Conservation (phyloP, 2,113 vertebrate species). For the Okapia johnstoni region DNA sequence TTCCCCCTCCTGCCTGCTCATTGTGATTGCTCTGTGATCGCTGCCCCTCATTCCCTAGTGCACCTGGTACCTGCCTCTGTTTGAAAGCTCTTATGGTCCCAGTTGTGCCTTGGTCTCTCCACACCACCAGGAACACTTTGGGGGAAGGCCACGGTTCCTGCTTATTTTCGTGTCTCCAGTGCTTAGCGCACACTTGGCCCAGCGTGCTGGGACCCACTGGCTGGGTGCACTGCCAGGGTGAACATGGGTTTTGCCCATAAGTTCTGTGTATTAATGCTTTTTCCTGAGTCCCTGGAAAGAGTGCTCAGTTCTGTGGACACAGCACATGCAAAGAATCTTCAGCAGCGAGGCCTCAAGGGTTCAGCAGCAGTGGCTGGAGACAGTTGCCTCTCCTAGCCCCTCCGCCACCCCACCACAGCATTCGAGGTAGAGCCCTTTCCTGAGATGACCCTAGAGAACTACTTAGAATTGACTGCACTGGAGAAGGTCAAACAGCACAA, state of each 20-base stretch:
- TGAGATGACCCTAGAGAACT: background rate
- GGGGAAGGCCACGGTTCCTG: background rate
- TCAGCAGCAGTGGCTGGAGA: background rate
- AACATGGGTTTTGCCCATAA: background rate
- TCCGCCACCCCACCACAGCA: background rate
- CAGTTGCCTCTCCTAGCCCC: background rate
- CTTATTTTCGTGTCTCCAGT: background rate
- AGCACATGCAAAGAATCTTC: background rate
- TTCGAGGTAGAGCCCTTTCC: background rate
- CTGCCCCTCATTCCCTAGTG: background rate
- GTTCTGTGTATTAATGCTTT: background rate
- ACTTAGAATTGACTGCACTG: background rate
- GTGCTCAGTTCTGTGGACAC: background rate
- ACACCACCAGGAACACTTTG: background rate
- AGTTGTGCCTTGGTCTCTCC: background rate
- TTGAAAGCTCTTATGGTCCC: background rate
- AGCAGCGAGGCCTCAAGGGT: background rate
- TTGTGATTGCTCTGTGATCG: background rate
- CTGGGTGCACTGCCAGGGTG: background rate
- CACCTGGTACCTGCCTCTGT: background rate
- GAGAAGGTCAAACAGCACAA: background rate
- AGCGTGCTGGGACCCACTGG: background rate
- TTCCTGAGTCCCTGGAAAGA: background rate
- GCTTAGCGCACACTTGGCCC: fast-evolving
- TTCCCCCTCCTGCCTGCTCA: background rate